Evolutionary conservation across 2,113 vertebrate genomes (phyloP).

Genomic region (Brienomyrus longianalis): DNA sequence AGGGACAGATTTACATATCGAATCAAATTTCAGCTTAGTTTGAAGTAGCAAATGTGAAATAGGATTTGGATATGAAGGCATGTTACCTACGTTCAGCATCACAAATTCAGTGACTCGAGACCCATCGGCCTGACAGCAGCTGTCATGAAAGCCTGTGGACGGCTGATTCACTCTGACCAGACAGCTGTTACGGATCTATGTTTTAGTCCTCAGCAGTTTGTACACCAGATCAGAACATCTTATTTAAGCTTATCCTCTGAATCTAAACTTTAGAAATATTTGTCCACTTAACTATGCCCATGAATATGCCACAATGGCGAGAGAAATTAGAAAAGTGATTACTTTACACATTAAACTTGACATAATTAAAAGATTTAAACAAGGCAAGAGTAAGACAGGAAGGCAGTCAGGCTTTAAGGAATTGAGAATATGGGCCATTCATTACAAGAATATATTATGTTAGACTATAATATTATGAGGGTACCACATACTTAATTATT

Average conservation of each 20-base stretch:
- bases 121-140: not conserved
- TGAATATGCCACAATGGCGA: no score
- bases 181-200: not conserved
- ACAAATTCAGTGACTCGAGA: not conserved
- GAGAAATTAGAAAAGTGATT: no score
- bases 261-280: no score
- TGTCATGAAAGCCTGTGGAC: not conserved
- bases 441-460: not conserved
- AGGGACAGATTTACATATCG: not conserved
- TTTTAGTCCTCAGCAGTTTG: not conserved
- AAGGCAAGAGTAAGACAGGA: not conserved
- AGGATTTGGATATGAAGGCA: not conserved
- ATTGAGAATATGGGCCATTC: not conserved
- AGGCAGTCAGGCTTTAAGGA: not conserved
- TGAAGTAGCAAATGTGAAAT: not conserved
- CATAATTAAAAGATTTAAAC: not conserved
- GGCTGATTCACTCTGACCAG: not conserved
- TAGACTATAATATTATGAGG: not conserved
- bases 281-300: no score
- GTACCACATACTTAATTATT: not conserved
- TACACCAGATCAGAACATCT: not conserved
- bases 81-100: not conserved
- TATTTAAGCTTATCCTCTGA: not conserved
- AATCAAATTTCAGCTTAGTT: not conserved
- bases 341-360: no score